Conservation (phyloP, 2,797 vertebrate species). For the Silurus lanzhouensis region DNA sequence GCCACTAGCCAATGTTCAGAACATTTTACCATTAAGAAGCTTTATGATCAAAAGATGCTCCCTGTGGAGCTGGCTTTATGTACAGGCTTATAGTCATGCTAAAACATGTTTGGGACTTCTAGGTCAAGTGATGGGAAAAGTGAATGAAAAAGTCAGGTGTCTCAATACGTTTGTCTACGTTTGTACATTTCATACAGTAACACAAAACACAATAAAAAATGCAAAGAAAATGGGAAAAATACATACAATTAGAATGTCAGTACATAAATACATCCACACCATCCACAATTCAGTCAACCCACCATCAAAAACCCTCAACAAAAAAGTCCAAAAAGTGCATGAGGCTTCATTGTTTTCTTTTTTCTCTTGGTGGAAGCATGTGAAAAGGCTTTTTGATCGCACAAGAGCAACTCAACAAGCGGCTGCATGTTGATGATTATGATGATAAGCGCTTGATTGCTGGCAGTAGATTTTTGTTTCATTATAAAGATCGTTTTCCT, state of each 20-base stretch:
- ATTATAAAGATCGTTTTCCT: background rate
- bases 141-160: no score
- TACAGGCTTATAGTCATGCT: no score
- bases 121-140: no score
- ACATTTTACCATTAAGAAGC: background rate
- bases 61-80: no score
- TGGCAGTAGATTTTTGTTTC: background rate
- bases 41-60: background rate
- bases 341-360: background rate
- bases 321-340: background rate
- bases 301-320: background rate
- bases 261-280: background rate
- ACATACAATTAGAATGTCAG: background rate
- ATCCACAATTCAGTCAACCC: background rate
- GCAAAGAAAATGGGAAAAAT: background rate
- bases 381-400: constrained; percentile 30
- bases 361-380: background rate
- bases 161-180: no score
- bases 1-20: background rate
- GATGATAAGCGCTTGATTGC: constrained; percentile 36
- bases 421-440: constrained; percentile 33
- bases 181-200: background rate
- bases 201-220: background rate
- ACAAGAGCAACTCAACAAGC: constrained; percentile 52
- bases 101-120: no score